A percentile compares a stretch with the other conserved stretches of the same genome.
Conservation (phyloP, 2,888 invertebrate species). For the Isotomurus palustris region DNA sequence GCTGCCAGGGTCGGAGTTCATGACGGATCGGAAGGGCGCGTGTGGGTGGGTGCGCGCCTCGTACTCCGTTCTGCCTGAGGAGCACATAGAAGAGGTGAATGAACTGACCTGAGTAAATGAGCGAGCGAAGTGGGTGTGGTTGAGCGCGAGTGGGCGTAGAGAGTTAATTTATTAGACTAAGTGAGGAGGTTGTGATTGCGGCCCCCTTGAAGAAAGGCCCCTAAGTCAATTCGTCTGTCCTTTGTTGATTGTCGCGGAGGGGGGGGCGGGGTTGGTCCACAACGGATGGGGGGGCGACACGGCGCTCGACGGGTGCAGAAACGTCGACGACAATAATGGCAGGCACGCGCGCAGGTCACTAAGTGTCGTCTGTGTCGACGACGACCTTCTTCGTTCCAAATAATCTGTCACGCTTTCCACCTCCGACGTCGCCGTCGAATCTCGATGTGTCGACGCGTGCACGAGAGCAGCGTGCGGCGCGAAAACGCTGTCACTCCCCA, state of each 20-base stretch:
- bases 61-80: slow-evolving; percentile 62
- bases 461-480: slow-evolving; percentile 40
- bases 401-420: slow-evolving; percentile 43
- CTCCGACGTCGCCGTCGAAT: slow-evolving; percentile 39
- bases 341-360: slow-evolving; percentile 41
- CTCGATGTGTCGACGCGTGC: slow-evolving; percentile 43
- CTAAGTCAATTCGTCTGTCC: no score
- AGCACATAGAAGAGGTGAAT: slow-evolving; percentile 60
- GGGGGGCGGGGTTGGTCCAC: neutral
- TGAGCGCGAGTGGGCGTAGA: no score
- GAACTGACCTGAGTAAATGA: neutral
- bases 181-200: no score
- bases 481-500: no score
- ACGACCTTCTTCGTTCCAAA: slow-evolving; percentile 39
- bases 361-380: slow-evolving; percentile 44
- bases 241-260: neutral
- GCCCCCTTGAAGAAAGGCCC: no score
- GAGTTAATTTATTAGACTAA: no score
- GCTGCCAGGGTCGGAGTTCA: slow-evolving; percentile 71
- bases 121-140: slow-evolving; percentile 15
- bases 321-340: no score
- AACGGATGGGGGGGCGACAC: neutral
- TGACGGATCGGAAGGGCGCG: slow-evolving; percentile 59
- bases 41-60: slow-evolving; percentile 67
- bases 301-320: neutral